A percentile compares a stretch with the other conserved stretches of the same genome.
Conservation (phyloP, 1,140 invertebrate species). For the Bombus confusus region DNA sequence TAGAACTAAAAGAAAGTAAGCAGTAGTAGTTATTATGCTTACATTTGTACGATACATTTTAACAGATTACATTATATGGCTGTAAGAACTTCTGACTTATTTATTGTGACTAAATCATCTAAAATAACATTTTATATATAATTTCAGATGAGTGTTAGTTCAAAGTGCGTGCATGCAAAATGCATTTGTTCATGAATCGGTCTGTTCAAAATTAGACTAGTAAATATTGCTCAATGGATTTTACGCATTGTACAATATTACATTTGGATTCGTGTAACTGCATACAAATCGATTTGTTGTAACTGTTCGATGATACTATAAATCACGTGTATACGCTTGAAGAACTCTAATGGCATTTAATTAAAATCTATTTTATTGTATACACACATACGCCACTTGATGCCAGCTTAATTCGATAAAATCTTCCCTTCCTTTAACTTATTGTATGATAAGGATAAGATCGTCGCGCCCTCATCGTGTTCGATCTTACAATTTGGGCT, state of each 20-base stretch:
- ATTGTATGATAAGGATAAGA: background rate
- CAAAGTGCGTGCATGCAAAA: background rate
- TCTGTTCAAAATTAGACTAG: constrained; percentile 6
- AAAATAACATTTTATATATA: constrained; percentile 22
- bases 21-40: constrained; percentile 35
- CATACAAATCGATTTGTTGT: background rate
- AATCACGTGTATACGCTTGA: background rate
- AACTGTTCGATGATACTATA: background rate
- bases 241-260: background rate
- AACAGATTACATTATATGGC: constrained; percentile 36
- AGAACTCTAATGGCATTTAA: constrained; percentile 2
- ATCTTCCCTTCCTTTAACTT: background rate
- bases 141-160: background rate
- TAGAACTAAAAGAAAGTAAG: constrained; percentile 4
- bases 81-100: background rate
- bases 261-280: background rate
- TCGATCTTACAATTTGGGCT: background rate
- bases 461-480: background rate
- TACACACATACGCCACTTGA: too few relatives aligned
- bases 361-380: background rate
- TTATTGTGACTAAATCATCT: background rate
- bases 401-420: background rate
- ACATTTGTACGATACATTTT: constrained; percentile 70
- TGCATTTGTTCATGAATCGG: background rate
- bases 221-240: constrained; percentile 22